Conservation (phyloP, 2,888 invertebrate genomes). For the Acleris emargana region DNA sequence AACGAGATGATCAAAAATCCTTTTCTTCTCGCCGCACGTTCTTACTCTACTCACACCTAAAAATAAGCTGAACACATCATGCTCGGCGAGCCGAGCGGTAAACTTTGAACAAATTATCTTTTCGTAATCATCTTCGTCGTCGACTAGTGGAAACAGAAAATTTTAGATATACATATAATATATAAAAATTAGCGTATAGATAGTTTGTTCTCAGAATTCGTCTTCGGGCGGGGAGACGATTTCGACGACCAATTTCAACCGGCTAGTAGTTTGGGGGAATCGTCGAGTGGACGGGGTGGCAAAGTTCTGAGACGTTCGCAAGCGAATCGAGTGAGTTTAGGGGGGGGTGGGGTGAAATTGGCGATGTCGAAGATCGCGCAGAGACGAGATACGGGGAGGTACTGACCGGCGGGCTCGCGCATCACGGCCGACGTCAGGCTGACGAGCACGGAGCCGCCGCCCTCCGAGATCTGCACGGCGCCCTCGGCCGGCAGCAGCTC, state of each 20-base stretch:
- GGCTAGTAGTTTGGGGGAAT: conserved; percentile 34
- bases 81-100: conserved; percentile 65
- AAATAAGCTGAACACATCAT: conserved; percentile 77
- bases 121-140: conserved; percentile 48
- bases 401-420: conserved; percentile 89
- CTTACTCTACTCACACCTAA: conserved; percentile 78
- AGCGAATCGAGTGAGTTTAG: conserved; percentile 29
- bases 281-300: conserved; percentile 5
- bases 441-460: conserved; percentile 91
- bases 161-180: conserved; percentile 49
- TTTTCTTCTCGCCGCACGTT: conserved; percentile 79
- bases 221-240: conserved; percentile 54
- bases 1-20: conserved; percentile 88
- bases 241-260: conserved; percentile 74
- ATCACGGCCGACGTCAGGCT: conserved; percentile 96
- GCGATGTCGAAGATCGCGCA: conserved; percentile 55
- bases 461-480: conserved; percentile 92
- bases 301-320: conserved; percentile 9
- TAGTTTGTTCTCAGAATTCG: conserved; percentile 79
- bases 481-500: conserved; percentile 93
- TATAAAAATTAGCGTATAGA: conserved; percentile 55
- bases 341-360: conserved; percentile 57
- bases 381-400: conserved; percentile 7
- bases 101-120: conserved; percentile 83
- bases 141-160: conserved; percentile 50